A percentile compares a stretch with the other conserved stretches of the same genome.
These are phyloP conservation scores for Alentia gelatinosa DNA, from an alignment of 2,888 invertebrate genomes.

Conservation along the genomic window DNA sequence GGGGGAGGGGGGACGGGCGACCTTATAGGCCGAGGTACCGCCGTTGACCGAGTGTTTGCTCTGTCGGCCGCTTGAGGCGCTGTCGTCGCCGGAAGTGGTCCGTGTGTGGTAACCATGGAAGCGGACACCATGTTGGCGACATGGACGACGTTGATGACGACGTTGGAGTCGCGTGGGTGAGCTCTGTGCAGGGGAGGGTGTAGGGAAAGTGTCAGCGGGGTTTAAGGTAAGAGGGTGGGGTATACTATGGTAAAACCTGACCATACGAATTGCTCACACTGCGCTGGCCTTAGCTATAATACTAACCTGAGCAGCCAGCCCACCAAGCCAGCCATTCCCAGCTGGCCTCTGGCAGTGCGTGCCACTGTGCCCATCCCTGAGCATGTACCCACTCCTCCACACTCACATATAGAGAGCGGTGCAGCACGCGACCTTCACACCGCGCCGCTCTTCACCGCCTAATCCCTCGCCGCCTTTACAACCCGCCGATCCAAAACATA, in stretches of 20 bases:
- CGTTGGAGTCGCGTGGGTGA: not conserved
- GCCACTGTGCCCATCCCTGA: not conserved
- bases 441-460: too few relatives aligned
- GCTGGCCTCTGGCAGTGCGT: not conserved
- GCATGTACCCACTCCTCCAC: too few relatives aligned
- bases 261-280: not conserved
- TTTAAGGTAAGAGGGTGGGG: not conserved
- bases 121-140: not conserved
- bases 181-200: not conserved
- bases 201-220: not conserved
- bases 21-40: not conserved
- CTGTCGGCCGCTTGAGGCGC: not conserved
- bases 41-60: slow-evolving; percentile 8
- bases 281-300: too few relatives aligned
- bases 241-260: too few relatives aligned
- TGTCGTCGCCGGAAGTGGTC: not conserved
- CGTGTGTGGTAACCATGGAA: slow-evolving; percentile 33
- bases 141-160: not conserved
- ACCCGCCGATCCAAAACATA: too few relatives aligned
- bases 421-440: too few relatives aligned
- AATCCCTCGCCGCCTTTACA: too few relatives aligned
- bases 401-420: too few relatives aligned
- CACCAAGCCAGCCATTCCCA: too few relatives aligned
- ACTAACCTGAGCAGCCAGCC: too few relatives aligned
- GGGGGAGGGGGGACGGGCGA: not conserved